phyloP scores from a whole-genome alignment of 2,113 vertebrate genomes.

The Semnornis frantzii region DNA sequence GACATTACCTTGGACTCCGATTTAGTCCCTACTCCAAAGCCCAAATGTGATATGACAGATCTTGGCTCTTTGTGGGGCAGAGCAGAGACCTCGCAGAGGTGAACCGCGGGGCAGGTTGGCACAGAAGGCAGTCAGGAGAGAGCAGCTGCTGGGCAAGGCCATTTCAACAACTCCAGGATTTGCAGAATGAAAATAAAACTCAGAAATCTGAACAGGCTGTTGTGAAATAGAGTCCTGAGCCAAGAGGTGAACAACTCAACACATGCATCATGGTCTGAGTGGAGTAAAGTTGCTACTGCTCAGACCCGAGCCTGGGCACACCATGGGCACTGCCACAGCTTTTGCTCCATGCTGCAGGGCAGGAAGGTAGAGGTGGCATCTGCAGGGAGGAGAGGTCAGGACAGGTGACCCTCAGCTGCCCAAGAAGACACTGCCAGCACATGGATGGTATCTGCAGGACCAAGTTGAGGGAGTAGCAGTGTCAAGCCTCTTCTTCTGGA shows the following conservation, averaged over 20 bases:
- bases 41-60: accelerated
- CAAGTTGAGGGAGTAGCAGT: too few species aligned
- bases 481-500: too few species aligned
- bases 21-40: neutral
- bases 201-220: neutral
- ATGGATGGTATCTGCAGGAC: too few species aligned
- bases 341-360: too few species aligned
- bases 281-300: too few species aligned
- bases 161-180: accelerated
- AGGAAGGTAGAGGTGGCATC: too few species aligned
- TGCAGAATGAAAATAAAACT: neutral
- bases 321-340: too few species aligned
- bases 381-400: too few species aligned
- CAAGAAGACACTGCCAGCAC: too few species aligned
- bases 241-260: neutral
- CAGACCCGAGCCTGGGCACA: too few species aligned
- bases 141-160: neutral
- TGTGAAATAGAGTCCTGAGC: neutral
- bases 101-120: neutral
- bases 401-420: too few species aligned
- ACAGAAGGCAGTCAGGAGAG: accelerated
- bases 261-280: too few species aligned
- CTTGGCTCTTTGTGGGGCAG: neutral
- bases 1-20: neutral
- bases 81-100: accelerated